Base-by-base conservation (phyloP, 2,888 invertebrate genomes). In the Crepidodera aurea region DNA sequence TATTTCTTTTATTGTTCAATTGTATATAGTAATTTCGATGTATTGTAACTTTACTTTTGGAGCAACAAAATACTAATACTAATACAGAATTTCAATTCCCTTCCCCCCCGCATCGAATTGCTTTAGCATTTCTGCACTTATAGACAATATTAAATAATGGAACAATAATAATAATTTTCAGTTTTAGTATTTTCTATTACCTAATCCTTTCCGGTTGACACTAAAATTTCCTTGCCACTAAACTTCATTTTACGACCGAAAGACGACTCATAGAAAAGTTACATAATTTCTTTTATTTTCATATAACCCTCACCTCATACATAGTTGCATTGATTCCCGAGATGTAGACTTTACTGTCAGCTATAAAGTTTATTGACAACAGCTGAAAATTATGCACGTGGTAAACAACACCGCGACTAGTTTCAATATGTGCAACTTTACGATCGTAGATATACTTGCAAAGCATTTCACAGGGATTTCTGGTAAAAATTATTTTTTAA, bases 261-360 rank as follows among this genome's bases (percentile, higher is more conserved):
- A 19, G 16, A 18, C 10, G 4, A 16, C 16, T 13, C n/a, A 3
- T 15, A 42, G 42, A 42, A 42, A 42, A 42, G 42, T 42, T 42
- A 42, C 42, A 42, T 42, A 15, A 42, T 42, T 42, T 18, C 16
- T 42, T 18, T 42, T 42, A 42, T 42, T 42, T 42, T 16, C 13
- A 5, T n/a, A 42, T 42, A 16, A 42, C 42, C 10, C 19, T 42
- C 42, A 42, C 15, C 42, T 16, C 18, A 19, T 42, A 42, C 42
- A 42, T 42, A 42, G 42, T 42, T 42, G 42, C 42, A 42, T 42
- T 42, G 42, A 42, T 42, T 42, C 42, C 39, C n/a, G 39, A 39
- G 39, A 39, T 16, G 39, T 42, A 12, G 18, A 13, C 16, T 42
- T 42, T 42, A 42, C 42, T 42, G 42, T 42, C 18, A 42, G 42